phyloP scores from a whole-genome alignment of 2,113 vertebrate genomes.

The Perca fluviatilis region DNA sequence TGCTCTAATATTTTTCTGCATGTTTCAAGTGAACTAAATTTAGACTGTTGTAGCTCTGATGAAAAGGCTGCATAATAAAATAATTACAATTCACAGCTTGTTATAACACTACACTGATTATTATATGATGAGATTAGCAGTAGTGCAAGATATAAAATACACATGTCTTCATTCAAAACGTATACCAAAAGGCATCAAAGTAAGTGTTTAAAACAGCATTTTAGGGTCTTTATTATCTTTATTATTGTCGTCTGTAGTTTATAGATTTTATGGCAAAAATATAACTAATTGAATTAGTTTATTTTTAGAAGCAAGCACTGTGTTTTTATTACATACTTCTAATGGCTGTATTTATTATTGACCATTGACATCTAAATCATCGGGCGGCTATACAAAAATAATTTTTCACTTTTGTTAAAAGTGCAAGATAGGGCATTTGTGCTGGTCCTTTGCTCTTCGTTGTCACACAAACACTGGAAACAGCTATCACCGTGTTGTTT shows the following conservation, averaged over 20 bases:
- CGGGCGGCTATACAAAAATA: too few relatives aligned
- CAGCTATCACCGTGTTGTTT: too few relatives aligned
- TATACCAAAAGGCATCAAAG: neutral
- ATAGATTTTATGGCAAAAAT: neutral
- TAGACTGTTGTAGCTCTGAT: conserved; percentile 1
- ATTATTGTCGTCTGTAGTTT: neutral
- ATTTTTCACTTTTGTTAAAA: too few relatives aligned
- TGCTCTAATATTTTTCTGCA: neutral
- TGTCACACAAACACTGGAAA: too few relatives aligned
- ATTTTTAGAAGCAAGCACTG: neutral
- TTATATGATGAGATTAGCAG: neutral
- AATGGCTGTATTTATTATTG: neutral
- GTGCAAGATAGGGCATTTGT: too few relatives aligned
- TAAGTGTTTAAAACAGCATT: neutral
- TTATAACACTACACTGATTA: neutral
- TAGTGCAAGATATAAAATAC: neutral
- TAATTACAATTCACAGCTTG: neutral
- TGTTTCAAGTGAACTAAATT: conserved; percentile 5
- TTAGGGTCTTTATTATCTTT: neutral
- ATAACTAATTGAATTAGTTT: neutral
- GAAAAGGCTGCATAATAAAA: conserved; percentile 3
- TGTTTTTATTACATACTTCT: neutral
- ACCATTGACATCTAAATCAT: too few relatives aligned
- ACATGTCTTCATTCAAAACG: neutral
- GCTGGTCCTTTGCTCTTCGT: too few relatives aligned